Evolutionary conservation across 2,888 invertebrate genomes (phyloP), one percentile per base, ranked within the genome.

Genomic region (Cerastoderma edule): DNA sequence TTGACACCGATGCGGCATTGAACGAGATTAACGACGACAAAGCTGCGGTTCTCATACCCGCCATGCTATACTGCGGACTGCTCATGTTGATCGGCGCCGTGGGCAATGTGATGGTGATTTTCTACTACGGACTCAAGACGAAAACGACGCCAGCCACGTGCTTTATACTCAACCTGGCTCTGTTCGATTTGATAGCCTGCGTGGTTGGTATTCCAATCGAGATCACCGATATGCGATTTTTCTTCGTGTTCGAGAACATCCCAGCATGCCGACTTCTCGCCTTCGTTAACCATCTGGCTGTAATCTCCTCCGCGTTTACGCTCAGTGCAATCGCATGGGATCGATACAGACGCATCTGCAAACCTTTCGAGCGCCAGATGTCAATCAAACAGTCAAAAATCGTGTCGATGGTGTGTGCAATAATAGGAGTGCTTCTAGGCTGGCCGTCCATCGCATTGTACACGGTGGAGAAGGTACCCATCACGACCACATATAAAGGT

Each of bases 291-390:
- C 81, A 85, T 63, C 84, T 87, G 50, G 76, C 85, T 2, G 83
- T 84, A 6, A 83, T 88, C 13, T 80, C 80, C 16, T 87, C 88
- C 1, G 88, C 85, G 0, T 74, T 84, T 22, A 87, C 84, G 8
- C 72, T 89, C 2, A 76, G 87, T 16, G 85, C 83, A 1, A 87
- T 89, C 28, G 85, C 88, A 4, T 76, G 87, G 2, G 89, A 89
- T 68, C 69, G 90, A 19, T 90, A 85, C 77, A 72, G 80, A 53
- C 83, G 88, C 48, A 85, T 90, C 8, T 88, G 90, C 53, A 84
- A 77, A 53, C 90, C 89, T 1, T 83, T 89, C 24, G 79, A 85
- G 22, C 63, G 74, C 5, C 89, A 89, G 65, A 83, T 89, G 68
- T 75, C 83, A 0, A 70, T 84, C 0, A 71, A 67, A n/a, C 68